These are phyloP conservation scores for Brachyhypopomus occidentalis DNA, from an alignment of 2,113 vertebrate species.

Conservation along the genomic window DNA sequence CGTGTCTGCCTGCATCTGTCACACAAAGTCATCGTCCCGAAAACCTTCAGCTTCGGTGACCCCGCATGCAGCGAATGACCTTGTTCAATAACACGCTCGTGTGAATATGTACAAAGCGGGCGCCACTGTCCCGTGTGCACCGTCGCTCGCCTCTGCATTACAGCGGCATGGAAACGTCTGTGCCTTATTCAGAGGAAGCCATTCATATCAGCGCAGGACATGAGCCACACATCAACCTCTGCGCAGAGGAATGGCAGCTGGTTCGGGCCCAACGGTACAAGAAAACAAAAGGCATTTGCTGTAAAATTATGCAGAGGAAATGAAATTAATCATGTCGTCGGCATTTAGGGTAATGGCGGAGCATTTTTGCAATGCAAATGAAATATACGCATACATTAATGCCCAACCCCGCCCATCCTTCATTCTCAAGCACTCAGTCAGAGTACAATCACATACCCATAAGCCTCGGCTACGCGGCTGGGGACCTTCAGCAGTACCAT, in stretches of 20 bases:
- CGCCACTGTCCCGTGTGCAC: conserved; percentile 9
- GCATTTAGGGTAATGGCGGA: conserved; percentile 68
- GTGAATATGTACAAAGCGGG: neutral
- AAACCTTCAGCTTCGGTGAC: neutral
- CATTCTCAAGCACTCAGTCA: conserved; percentile 50
- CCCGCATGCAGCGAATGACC: neutral
- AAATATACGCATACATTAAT: conserved; percentile 54
- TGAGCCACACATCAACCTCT: conserved; percentile 2
- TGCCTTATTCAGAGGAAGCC: conserved; percentile 18
- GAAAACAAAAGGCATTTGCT: conserved; percentile 51
- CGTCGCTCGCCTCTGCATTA: conserved; percentile 31
- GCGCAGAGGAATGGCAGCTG: neutral
- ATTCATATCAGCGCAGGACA: conserved; percentile 42
- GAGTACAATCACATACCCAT: conserved; percentile 64
- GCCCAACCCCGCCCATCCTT: conserved; percentile 63
- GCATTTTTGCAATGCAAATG: conserved; percentile 64
- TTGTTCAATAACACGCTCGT: neutral
- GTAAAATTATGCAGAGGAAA: conserved; percentile 56
- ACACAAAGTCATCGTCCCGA: neutral
- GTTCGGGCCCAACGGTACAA: conserved; percentile 9
- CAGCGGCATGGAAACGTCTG: conserved; percentile 31
- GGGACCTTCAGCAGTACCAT: conserved; percentile 63
- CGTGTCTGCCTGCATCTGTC: conserved; percentile 49
- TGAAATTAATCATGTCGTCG: conserved; percentile 63
- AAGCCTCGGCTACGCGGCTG: conserved; percentile 68